A percentile compares a stretch with the other conserved stretches of the same genome.
Conservation (phyloP, 2,797 vertebrate species). For the Sus cebifrons region DNA sequence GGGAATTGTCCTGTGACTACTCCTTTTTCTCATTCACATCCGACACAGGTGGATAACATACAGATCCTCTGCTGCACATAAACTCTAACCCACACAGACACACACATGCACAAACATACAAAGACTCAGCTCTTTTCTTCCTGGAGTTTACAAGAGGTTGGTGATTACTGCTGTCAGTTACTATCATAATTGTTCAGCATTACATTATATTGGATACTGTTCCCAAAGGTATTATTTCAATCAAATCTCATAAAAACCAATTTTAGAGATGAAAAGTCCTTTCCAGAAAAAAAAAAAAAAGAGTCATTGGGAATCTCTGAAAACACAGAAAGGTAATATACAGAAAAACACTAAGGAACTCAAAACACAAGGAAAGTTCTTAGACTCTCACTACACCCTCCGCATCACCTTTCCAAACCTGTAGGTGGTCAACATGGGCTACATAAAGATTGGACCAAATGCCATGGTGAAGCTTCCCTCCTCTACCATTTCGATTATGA, state of each 20-base stretch:
- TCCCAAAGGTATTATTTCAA: slow-evolving; percentile 55
- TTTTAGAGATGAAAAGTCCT: not conserved
- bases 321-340: not conserved
- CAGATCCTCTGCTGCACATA: not conserved
- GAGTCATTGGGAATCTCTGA: not conserved
- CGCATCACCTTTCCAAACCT: not conserved
- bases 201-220: not conserved
- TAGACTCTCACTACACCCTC: not conserved
- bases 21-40: not conserved
- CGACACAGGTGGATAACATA: not conserved
- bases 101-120: not conserved
- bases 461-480: not conserved
- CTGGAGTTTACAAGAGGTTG: not conserved
- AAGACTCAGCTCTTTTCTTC: not conserved
- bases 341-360: not conserved
- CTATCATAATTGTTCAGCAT: not conserved
- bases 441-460: not conserved
- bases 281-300: slow-evolving; percentile 22
- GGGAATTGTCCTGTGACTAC: no score
- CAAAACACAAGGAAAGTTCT: not conserved
- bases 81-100: not conserved
- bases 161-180: not conserved
- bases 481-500: not conserved
- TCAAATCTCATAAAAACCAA: slow-evolving; percentile 13
- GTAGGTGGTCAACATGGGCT: not conserved